Conservation (phyloP, 2,888 invertebrate species). For the Ormyrus nitidulus region DNA sequence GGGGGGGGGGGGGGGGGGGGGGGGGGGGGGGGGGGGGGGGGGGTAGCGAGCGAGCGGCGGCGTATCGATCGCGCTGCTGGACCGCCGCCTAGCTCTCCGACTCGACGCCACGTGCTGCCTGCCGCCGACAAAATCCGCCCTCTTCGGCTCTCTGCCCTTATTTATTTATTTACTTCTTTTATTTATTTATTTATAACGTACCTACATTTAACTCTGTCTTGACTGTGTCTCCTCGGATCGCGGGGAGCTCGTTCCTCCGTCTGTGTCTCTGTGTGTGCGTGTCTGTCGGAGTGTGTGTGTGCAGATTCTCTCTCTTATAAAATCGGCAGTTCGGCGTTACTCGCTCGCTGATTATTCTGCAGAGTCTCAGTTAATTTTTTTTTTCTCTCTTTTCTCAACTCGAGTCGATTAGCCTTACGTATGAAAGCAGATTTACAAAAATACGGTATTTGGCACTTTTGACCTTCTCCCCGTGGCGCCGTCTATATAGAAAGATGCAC, state of each 20-base stretch:
- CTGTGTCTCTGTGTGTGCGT: slow-evolving; percentile 43
- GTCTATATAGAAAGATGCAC: too few relatives aligned
- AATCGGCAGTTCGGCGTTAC: slow-evolving; percentile 72
- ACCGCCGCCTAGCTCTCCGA: slow-evolving; percentile 18
- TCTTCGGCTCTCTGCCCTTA: slow-evolving; percentile 5
- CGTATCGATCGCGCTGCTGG: slow-evolving; percentile 46
- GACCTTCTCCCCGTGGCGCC: slow-evolving; percentile 40
- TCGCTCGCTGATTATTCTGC: slow-evolving; percentile 14
- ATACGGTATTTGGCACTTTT: slow-evolving; percentile 74
- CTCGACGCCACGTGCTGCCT: slow-evolving; percentile 30
- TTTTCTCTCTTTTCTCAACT: slow-evolving; percentile 23
- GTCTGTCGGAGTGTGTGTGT: slow-evolving; percentile 39
- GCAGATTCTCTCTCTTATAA: slow-evolving; percentile 66
- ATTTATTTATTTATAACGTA: slow-evolving; percentile 37
- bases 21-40: background rate
- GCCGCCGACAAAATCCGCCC: background rate
- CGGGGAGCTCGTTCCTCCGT: background rate
- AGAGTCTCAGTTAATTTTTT: background rate
- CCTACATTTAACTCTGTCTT: slow-evolving; percentile 14
- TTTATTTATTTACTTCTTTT: background rate
- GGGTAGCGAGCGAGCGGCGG: slow-evolving; percentile 5
- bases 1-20: background rate
- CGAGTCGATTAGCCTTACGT: slow-evolving; percentile 68
- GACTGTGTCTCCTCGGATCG: too few relatives aligned
- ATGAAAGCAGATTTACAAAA: slow-evolving; percentile 75